Conservation (phyloP, 2,888 invertebrate genomes). For the Allophyes oxyacanthae region DNA sequence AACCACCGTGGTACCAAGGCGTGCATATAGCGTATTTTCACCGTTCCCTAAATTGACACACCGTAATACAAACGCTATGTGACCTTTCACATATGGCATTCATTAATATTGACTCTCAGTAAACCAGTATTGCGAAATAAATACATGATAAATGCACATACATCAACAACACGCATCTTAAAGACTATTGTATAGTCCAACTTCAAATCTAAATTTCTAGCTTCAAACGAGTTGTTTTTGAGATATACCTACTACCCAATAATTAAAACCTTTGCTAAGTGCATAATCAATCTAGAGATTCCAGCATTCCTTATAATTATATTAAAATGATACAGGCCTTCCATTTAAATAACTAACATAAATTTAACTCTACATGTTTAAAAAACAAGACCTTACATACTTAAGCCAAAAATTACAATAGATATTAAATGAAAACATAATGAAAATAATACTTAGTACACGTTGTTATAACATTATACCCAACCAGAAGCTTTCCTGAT, state of each 20-base stretch:
- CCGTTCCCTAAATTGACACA: conserved; percentile 12
- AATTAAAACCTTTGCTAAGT: conserved; percentile 14
- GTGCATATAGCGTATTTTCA: conserved; percentile 4
- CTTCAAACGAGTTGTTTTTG: conserved; percentile 21
- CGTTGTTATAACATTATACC: conserved; percentile 10
- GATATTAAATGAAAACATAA: conserved; percentile 29
- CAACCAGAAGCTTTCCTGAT: conserved; percentile 34
- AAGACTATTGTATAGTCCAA: conserved; percentile 50
- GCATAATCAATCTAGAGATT: conserved; percentile 29
- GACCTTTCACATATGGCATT: conserved; percentile 6
- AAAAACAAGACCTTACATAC: conserved; percentile 31
- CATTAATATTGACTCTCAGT: conserved; percentile 10
- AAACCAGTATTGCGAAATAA: conserved; percentile 26
- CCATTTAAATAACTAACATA: conserved; percentile 10
- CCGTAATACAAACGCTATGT: conserved; percentile 9
- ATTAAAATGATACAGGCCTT: conserved; percentile 40
- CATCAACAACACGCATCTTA: conserved; percentile 36
- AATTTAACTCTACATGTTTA: conserved; percentile 13
- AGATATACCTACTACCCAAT: conserved; percentile 10
- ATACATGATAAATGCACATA: conserved; percentile 46
- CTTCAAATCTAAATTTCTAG: conserved; percentile 34
- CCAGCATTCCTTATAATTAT: conserved; percentile 37
- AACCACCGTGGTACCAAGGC: not conserved
- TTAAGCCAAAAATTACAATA: conserved; percentile 32
- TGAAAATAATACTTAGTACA: conserved; percentile 44